Base-by-base conservation (phyloP, 1,140 invertebrate species). In the Trissolcus basalis region DNA sequence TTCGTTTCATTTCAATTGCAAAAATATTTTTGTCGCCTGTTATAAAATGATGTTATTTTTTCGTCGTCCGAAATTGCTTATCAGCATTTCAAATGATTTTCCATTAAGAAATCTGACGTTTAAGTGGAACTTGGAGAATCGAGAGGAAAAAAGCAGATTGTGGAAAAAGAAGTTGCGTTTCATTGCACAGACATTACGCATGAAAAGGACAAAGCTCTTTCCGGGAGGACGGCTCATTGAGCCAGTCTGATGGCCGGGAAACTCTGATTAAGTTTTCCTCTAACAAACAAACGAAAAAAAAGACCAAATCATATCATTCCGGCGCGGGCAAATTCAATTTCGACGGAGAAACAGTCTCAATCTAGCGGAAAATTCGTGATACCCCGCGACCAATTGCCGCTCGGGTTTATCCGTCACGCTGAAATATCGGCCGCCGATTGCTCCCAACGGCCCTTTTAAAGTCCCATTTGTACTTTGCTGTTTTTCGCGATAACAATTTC, bases 311-410 rank as follows among this genome's bases (percentile, higher is more conserved):
- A 12, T 59, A 51, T 68, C 58, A 45, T 63, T 68, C 51, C 41
- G 33, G 53, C 16, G 50, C 53, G 71, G 39, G 69, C 49, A 68
- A 72, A 85, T 84, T 83, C 82, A 80, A 84, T 85, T 80, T 74
- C 79, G 49, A 48, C 65, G 64, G 74, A 72, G 60, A 47, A 27
- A 6, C 19, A 69, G 54, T 77, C 70, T 83, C 80, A 84, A 85
- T 85, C 80, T 82, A 84, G 73, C 67, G 79, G 82, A 84, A 86
- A 82, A 85, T 84, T 83, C 67, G 79, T 82, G 80, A 80, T 81
- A 71, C 80, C 78, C 79, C 19, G 74, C 64, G 77, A 53, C 77
- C 82, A 80, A 82, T 82, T 83, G 82, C 80, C 73, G 32, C 44
- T 56, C 36, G 36, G 50, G 47, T 77, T 67, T 67, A 61, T 59